These are phyloP conservation scores for Drosophila ercepeae DNA, from an alignment of 1,140 invertebrate genomes.

Conservation along the genomic window DNA sequence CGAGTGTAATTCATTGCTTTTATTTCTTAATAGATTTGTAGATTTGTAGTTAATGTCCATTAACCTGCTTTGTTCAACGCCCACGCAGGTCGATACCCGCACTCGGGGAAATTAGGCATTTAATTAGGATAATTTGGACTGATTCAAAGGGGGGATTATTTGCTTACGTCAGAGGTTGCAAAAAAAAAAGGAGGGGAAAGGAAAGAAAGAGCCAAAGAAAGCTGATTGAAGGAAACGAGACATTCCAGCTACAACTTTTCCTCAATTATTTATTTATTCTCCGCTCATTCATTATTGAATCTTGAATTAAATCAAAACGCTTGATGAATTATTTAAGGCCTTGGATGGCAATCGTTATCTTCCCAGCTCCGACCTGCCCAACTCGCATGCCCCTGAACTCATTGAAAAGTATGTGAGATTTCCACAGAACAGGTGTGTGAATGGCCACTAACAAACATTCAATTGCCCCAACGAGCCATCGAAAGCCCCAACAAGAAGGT, in stretches of 20 bases:
- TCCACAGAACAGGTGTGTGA: constrained; percentile 22
- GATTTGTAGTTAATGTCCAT: constrained; percentile 30
- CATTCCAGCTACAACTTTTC: neutral
- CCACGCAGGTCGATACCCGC: constrained; percentile 2
- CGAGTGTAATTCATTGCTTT: constrained; percentile 5
- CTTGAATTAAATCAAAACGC: constrained; percentile 38
- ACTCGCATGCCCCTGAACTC: constrained; percentile 56
- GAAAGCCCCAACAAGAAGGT: neutral
- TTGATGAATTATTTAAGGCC: constrained; percentile 41
- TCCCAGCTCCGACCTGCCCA: too few relatives aligned
- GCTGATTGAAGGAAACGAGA: neutral
- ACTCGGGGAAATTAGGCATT: constrained; percentile 7
- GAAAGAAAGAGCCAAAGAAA: neutral
- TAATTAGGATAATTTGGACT: constrained; percentile 28
- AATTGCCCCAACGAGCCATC: constrained; percentile 41
- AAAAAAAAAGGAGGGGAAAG: neutral
- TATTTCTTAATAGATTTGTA: constrained; percentile 5
- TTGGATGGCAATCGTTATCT: constrained; percentile 29
- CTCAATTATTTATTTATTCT: constrained; percentile 35
- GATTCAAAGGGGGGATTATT: constrained; percentile 12
- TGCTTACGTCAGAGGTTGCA: constrained; percentile 33
- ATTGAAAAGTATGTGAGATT: constrained; percentile 27
- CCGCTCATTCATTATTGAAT: constrained; percentile 15
- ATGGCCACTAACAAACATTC: constrained; percentile 43
- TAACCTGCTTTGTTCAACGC: constrained; percentile 7